Evolutionary conservation across 2,797 vertebrate species (phyloP).

Genomic region (Selene dorsalis): DNA sequence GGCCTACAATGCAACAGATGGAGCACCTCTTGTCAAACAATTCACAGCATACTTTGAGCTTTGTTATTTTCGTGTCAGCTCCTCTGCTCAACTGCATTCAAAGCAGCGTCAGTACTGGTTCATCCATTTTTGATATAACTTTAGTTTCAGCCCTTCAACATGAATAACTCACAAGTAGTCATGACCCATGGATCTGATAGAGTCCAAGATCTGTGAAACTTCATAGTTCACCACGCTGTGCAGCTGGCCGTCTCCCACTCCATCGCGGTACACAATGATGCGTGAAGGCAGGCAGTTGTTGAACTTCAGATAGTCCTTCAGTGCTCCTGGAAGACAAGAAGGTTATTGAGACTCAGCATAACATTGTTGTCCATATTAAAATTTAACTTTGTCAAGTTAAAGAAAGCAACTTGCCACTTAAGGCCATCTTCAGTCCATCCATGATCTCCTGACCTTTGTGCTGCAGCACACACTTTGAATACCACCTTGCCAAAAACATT

Average conservation of each 20-base stretch:
- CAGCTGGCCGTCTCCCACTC: slow-evolving; percentile 95
- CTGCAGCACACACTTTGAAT: slow-evolving; percentile 94
- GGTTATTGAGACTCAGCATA: not conserved
- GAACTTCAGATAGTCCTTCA: slow-evolving; percentile 88
- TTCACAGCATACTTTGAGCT: not conserved
- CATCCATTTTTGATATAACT: not conserved
- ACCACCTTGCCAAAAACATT: slow-evolving; percentile 87
- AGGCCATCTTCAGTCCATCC: slow-evolving; percentile 90
- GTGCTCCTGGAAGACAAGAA: slow-evolving; percentile 82
- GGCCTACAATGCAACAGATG: slow-evolving; percentile 81
- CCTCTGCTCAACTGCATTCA: too few relatives aligned
- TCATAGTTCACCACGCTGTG: slow-evolving; percentile 91
- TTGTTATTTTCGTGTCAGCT: not conserved
- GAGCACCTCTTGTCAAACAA: not conserved
- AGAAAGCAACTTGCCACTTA: slow-evolving; percentile 82
- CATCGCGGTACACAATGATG: slow-evolving; percentile 95
- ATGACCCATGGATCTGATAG: slow-evolving; percentile 86
- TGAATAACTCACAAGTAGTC: slow-evolving; percentile 86
- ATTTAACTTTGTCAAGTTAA: not conserved
- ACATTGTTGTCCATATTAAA: not conserved
- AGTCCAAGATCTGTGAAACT: slow-evolving; percentile 91
- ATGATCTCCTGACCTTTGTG: slow-evolving; percentile 93
- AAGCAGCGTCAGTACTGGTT: not conserved
- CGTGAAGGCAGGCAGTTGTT: slow-evolving; percentile 91
- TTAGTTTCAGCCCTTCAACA: not conserved